Conservation (phyloP, 1,140 invertebrate species). For the Probaryconus sp. region DNA sequence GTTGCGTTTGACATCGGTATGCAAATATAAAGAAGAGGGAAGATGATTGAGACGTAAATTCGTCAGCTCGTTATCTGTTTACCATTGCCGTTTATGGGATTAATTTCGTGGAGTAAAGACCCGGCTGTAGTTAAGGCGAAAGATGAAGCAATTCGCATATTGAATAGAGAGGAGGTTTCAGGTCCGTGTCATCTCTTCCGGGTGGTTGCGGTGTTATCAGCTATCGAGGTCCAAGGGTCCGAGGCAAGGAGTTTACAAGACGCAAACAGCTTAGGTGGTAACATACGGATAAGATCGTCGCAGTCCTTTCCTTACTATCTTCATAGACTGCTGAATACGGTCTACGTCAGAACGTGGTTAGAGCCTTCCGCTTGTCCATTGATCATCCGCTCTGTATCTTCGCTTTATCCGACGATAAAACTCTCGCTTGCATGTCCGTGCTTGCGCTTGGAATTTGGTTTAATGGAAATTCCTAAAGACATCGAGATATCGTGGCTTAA, state of each 20-base stretch:
- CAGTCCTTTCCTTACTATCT: conserved; percentile 56
- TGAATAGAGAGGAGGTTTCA: conserved; percentile 64
- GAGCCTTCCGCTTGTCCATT: conserved; percentile 60
- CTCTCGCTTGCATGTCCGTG: conserved; percentile 61
- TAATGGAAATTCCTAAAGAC: conserved; percentile 68
- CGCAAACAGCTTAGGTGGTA: conserved; percentile 75
- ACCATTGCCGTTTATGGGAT: conserved; percentile 33
- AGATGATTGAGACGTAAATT: too few species aligned
- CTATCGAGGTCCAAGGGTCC: conserved; percentile 63
- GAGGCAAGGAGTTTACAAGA: conserved; percentile 73
- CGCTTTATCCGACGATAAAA: conserved; percentile 65
- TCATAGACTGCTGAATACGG: conserved; percentile 49
- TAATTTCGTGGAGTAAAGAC: conserved; percentile 51
- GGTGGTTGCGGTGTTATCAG: conserved; percentile 65
- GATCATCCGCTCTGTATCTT: conserved; percentile 65
- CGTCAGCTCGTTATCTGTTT: conserved; percentile 6
- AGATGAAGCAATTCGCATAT: conserved; percentile 71
- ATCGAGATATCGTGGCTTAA: conserved; percentile 66
- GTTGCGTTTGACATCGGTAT: too few species aligned
- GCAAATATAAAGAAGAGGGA: too few species aligned
- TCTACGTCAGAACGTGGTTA: conserved; percentile 62
- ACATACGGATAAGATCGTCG: conserved; percentile 71
- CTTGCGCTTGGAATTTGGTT: conserved; percentile 66
- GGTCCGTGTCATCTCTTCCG: conserved; percentile 50
- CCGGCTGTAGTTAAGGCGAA: background rate